These are phyloP conservation scores for Pleuronectes platessa DNA, from an alignment of 2,113 vertebrate genomes.

Conservation along the genomic window DNA sequence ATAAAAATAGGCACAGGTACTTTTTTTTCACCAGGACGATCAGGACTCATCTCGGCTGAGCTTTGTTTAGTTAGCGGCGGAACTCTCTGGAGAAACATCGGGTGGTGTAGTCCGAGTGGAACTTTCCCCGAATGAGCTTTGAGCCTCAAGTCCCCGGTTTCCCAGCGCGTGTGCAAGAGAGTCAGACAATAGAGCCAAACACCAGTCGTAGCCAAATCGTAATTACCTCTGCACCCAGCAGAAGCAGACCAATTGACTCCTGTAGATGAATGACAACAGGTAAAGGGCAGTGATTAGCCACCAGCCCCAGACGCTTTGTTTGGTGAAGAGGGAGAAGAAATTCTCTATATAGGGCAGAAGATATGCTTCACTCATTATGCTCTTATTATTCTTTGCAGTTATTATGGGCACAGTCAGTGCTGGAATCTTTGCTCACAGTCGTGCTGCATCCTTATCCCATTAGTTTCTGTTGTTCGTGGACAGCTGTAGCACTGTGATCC, in stretches of 20 bases:
- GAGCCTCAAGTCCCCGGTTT: conserved; percentile 61
- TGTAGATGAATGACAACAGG: conserved; percentile 76
- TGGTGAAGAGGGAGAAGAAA: conserved; percentile 55
- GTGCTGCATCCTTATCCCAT: conserved; percentile 15
- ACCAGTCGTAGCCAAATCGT: conserved; percentile 73
- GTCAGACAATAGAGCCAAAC: conserved; percentile 70
- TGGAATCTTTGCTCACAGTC: conserved; percentile 25
- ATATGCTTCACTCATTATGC: conserved; percentile 67
- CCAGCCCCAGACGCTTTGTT: conserved; percentile 65
- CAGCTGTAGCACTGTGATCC: conserved; percentile 9
- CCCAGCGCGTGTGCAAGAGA: conserved; percentile 47
- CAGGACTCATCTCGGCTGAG: conserved; percentile 57
- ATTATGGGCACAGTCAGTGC: conserved; percentile 36
- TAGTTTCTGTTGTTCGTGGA: conserved; percentile 20
- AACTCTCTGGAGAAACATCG: conserved; percentile 59
- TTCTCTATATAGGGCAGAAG: conserved; percentile 65
- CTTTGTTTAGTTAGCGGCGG: conserved; percentile 64
- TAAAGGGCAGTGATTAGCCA: conserved; percentile 77
- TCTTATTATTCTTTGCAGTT: conserved; percentile 56
- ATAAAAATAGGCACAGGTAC: conserved; percentile 51
- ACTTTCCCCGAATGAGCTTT: conserved; percentile 67
- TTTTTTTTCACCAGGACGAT: conserved; percentile 48
- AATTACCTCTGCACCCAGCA: conserved; percentile 77
- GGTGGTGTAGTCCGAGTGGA: conserved; percentile 66
- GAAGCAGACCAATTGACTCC: conserved; percentile 75